Conservation (phyloP, 2,113 vertebrate species). For the pig (Sus scrofa) region T2T-Sscrofa CM000812.6:79740001-79740500, state of each 20-base stretch:
- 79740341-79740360: neutral
- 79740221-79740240: neutral
- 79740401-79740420: neutral
- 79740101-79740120: neutral
- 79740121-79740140: neutral
- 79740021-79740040: neutral
- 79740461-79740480: too few species aligned
- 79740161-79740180: conserved; percentile 26
- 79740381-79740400: neutral
- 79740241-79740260: conserved; percentile 25
- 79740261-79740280: neutral
- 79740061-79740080: neutral
- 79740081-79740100: neutral
- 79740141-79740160: neutral
- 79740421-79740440: too few species aligned
- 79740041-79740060: neutral
- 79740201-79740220: neutral
- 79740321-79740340: neutral
- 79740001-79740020: neutral
- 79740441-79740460: too few species aligned
- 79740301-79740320: neutral
- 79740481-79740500: too few species aligned
- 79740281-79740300: neutral
- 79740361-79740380: neutral
- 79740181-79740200: neutral